Percentiles rank a stretch among this genome's conserved stretches.
Evolutionary conservation across 2,113 vertebrate genomes (phyloP).

Genomic region (Pholis gunnellus): DNA sequence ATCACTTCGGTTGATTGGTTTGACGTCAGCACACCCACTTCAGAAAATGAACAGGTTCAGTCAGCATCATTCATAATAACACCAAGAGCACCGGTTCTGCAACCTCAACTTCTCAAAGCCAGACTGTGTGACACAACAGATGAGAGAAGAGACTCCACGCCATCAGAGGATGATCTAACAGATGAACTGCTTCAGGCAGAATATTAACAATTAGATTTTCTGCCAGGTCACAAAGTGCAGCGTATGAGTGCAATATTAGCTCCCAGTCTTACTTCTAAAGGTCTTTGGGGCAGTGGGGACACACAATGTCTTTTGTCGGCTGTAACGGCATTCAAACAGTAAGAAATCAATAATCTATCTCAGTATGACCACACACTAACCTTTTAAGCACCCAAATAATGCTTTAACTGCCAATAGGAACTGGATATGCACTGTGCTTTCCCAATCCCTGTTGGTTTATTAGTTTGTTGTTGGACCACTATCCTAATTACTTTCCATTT

Average conservation of each 20-base stretch:
- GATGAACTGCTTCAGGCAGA: constrained; percentile 16
- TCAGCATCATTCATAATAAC: constrained; percentile 2
- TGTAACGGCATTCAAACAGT: constrained; percentile 55
- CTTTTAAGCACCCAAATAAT: constrained; percentile 49
- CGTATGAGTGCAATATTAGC: constrained; percentile 1
- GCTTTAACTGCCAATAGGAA: constrained; percentile 47
- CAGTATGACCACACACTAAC: constrained; percentile 56
- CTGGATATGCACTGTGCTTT: constrained; percentile 24
- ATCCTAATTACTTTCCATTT: constrained; percentile 63
- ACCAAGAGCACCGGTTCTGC: not conserved
- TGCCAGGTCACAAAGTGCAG: constrained; percentile 29
- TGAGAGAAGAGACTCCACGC: not conserved
- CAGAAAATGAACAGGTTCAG: constrained; percentile 21
- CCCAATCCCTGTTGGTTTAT: constrained; percentile 52
- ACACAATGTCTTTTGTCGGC: constrained; percentile 35
- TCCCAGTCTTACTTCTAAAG: constrained; percentile 42
- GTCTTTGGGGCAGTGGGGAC: constrained; percentile 24
- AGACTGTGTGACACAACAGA: constrained; percentile 24
- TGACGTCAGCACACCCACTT: constrained; percentile 19
- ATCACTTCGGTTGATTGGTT: constrained; percentile 2
- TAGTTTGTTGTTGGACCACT: constrained; percentile 44
- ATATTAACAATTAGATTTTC: constrained; percentile 25
- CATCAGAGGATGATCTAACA: constrained; percentile 9
- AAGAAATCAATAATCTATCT: constrained; percentile 70
- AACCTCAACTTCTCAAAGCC: constrained; percentile 1